Evolutionary conservation across 1,140 invertebrate genomes (phyloP).

Genomic region (Scaptomyza pallida): DNA sequence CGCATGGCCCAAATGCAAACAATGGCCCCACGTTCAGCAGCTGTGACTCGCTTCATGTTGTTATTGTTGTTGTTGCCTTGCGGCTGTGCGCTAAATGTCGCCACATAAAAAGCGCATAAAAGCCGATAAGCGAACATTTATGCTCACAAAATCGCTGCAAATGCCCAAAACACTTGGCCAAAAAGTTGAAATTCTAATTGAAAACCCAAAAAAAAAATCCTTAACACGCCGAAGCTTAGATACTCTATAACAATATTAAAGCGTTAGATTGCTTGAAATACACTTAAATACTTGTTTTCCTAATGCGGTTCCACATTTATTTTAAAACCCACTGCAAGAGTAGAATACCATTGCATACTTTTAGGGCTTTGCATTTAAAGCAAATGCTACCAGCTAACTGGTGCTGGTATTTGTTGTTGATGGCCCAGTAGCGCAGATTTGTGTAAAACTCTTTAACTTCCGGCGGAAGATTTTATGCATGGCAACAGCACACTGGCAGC

Average conservation of each 20-base stretch:
- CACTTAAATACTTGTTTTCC: background rate
- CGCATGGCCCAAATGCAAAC: slow-evolving; percentile 75
- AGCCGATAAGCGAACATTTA: slow-evolving; percentile 78
- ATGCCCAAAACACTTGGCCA: slow-evolving; percentile 45
- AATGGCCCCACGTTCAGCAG: slow-evolving; percentile 46
- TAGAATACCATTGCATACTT: slow-evolving; percentile 32
- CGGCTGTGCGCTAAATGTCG: slow-evolving; percentile 42
- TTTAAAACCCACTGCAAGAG: background rate
- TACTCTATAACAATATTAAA: too few species aligned
- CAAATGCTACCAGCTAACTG: slow-evolving; percentile 3
- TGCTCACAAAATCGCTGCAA: slow-evolving; percentile 69
- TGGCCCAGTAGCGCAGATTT: slow-evolving; percentile 36
- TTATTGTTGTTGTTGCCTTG: background rate
- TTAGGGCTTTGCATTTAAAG: slow-evolving; percentile 26
- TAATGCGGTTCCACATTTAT: background rate
- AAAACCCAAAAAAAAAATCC: background rate
- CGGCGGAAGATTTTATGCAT: slow-evolving; percentile 78
- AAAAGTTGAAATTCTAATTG: slow-evolving; percentile 31
- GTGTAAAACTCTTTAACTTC: slow-evolving; percentile 71
- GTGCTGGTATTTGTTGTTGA: slow-evolving; percentile 8
- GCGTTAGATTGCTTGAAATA: too few species aligned
- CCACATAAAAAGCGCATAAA: slow-evolving; percentile 76
- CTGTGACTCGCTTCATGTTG: background rate
- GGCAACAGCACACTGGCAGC: slow-evolving; percentile 26
- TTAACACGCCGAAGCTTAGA: background rate